Base-by-base conservation (phyloP, 2,113 vertebrate genomes). In the Condylura cristata region DNA sequence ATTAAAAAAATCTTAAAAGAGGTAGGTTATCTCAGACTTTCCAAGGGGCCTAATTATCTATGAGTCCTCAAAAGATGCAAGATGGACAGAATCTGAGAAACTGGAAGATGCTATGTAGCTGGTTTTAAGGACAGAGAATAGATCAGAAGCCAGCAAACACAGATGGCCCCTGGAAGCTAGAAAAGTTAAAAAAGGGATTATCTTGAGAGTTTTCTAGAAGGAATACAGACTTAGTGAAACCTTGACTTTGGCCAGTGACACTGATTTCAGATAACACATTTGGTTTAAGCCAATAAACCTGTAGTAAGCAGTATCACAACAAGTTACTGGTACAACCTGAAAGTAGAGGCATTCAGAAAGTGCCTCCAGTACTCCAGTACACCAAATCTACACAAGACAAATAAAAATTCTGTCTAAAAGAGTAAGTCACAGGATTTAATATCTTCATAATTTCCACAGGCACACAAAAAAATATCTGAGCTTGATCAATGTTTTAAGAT, bases 1-100 rank as follows among this genome's bases (percentile, higher is more conserved):
- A 70, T 65, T 82, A 79, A 58, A 41, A 89, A 90, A 20, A 44
- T 51, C 60, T 91, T 84, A 82, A 86, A 58, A 78, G 1, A 46
- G n/a, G 32, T 7, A 9, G 2, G 34, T 5, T 61, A 24, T 20
- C 30, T 1, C 78, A 39, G 74, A 22, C 79, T 89, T 83, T 70
- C 32, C 4, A 32, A 28, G 60, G 39, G 83, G 16, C 8, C 17
- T 39, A 78, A 46, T 46, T 32, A 94, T 61, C 17, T 2, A 61
- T 70, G 3, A 16, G 13, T 80, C 18, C 53, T 80, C 61, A 56
- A 88, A 48, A 93, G 39, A 80, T 18, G n/a, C 17, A 75, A 78
- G 22, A 63, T 20, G 11, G 34, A 46, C 51, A 94, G 56, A 68
- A 11, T 65, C 53, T 68, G 68, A 82, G 28, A 89, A n/a, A 81